Evolutionary conservation across 30 jellyfish, hydroid and myxozoan species (phyloP), one percentile per base, ranked within the genome.

Genomic region (Nemopilema nomurai): DNA sequence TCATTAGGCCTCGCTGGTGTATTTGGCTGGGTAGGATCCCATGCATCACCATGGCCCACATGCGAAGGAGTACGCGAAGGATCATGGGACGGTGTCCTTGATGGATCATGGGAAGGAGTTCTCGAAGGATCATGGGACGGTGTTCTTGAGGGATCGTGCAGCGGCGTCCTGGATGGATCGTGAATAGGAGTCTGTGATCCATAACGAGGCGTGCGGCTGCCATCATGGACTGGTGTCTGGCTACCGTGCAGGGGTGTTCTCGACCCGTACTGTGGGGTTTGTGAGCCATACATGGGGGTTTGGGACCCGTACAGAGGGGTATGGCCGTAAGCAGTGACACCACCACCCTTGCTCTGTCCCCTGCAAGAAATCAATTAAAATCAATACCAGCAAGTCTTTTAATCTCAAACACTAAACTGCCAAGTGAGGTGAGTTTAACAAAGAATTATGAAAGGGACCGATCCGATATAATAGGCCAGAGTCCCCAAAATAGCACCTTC

Each of bases 21-120:
- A 77, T 95, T 95, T 27, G 99, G 99, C 77, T 95, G 99, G 0
- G 99, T 89, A 41, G 99, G 97, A 77, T 95, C 99, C 99, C 99
- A 95, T 21, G 99, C 99, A 4, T 97, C 99, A n/a, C 99, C 99
- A 63, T 85, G 96, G 41, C 99, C 99, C 20, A 82, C 97, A 77
- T 95, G 97, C 0, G 99, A 94, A 9, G 98, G 98, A 7, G 98
- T 92, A 22, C 98, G 93, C 17, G 95, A 80, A 26, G 96, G 93
- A 62, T 92, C 96, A 77, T 90, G 97, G 68, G 97, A 90, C 0
- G 97, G 97, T 1, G 97, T 89, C 65, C 95, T 67, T 68, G 95
- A 86, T 7, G 95, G 89, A 89, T 89, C 97, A 90, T 95, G 97
- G 63, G 99, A 95, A 20, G 98, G 98, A 19, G 98, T 92, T 33